These are phyloP conservation scores for Uloborus plumipes DNA, from an alignment of 2,888 invertebrate genomes.

Conservation along the genomic window DNA sequence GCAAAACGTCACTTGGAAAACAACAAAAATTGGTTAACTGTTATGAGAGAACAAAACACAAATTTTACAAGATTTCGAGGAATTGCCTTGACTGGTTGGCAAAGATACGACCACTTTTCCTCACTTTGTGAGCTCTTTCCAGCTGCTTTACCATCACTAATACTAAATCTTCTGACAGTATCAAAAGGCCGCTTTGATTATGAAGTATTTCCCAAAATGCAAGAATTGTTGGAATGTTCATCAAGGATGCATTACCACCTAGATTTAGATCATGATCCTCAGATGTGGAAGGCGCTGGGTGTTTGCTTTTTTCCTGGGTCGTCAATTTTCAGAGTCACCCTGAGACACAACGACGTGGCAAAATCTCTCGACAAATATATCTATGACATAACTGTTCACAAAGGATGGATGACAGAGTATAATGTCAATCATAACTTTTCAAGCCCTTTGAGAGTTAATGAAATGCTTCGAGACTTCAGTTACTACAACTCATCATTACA, in stretches of 20 bases:
- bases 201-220: constrained; percentile 59
- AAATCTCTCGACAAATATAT: constrained; percentile 66
- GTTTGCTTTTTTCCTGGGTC: constrained; percentile 79
- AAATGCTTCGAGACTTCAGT: constrained; percentile 68
- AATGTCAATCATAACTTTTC: constrained; percentile 67
- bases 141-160: constrained; percentile 68
- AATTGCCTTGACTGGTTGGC: constrained; percentile 69
- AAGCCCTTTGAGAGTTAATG: constrained; percentile 67
- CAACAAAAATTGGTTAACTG: constrained; percentile 79
- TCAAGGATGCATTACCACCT: constrained; percentile 51
- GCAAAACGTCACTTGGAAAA: constrained; percentile 80
- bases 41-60: constrained; percentile 66
- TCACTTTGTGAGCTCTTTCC: constrained; percentile 70
- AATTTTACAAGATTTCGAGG: constrained; percentile 68
- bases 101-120: constrained; percentile 70
- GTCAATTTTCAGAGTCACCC: constrained; percentile 72
- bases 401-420: constrained; percentile 68
- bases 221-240: constrained; percentile 65
- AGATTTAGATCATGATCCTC: constrained; percentile 76
- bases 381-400: constrained; percentile 66
- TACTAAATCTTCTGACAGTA: constrained; percentile 68
- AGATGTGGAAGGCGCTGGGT: constrained; percentile 77
- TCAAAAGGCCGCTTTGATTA: constrained; percentile 73
- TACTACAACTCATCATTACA: constrained; percentile 62
- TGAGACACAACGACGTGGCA: constrained; percentile 64